phyloP scores from a whole-genome alignment of 2,888 invertebrate genomes.

The Petrophora chlorosata region DNA sequence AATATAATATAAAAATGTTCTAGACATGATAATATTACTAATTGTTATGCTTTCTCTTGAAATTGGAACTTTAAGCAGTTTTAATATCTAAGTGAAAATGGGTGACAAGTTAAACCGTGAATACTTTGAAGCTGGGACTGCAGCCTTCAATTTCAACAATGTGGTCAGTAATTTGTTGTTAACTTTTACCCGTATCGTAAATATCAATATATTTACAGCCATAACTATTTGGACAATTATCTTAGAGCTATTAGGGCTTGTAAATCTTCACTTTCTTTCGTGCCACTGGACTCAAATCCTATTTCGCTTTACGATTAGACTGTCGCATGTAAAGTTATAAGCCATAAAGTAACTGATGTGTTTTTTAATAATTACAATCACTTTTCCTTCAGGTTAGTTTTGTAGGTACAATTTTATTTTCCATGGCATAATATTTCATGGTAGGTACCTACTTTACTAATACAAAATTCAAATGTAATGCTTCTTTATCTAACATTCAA shows the following conservation, averaged over 20 bases:
- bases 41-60: conserved; percentile 46
- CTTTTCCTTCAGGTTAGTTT: no score
- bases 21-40: conserved; percentile 42
- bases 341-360: no score
- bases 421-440: no score
- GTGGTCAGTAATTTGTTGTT: conserved; percentile 66
- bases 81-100: conserved; percentile 52
- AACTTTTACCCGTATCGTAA: conserved; percentile 36
- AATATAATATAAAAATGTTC: conserved; percentile 29
- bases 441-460: no score
- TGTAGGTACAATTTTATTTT: no score
- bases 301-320: neutral
- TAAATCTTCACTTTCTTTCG: conserved; percentile 5
- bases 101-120: conserved; percentile 75
- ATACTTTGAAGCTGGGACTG: conserved; percentile 69
- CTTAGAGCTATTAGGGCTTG: neutral
- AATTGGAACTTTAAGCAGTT: conserved; percentile 45
- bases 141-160: conserved; percentile 79
- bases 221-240: neutral
- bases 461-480: conserved; percentile 6
- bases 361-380: no score
- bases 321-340: no score
- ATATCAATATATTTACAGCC: conserved; percentile 5
- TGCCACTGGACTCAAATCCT: neutral
- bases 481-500: conserved; percentile 21